Evolutionary conservation across 23 tunicate species (phyloP), one percentile per base, ranked within the genome.

Genomic region (Botrylloides violaceus): DNA sequence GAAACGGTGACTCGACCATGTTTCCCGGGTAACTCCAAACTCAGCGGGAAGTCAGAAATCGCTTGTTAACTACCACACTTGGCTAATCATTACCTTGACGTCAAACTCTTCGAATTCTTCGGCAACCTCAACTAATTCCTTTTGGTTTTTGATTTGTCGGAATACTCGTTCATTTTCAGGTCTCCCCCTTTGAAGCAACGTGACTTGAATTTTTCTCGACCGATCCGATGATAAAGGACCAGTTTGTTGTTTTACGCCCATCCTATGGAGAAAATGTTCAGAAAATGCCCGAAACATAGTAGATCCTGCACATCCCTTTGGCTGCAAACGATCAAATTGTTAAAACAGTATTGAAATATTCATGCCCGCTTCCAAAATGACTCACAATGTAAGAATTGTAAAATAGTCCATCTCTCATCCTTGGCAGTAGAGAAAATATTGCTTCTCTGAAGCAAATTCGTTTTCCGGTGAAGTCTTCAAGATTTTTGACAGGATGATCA

Each of bases 371-470:
- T 26, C 32, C 21, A 0, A 66, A 18, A 20, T 19, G 24, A 59
- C 90, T 59, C 70, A 90, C 97, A 76, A 90, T 83, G 59, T 83
- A 90, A 3, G 90, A 72, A 77, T 90, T 90, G 70, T 90, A 90
- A 48, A 68, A 90, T 2, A 90, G 65, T 12, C 97, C 97, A 23
- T 75, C 32, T 61, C 85, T 66, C 97, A 90, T 90, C 50, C 97
- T 65, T 28, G 97, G 86, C 3, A 90, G 70, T 1, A 90, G 70
- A 2, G 97, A 76, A 64, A 90, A 90, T 77, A 82, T 76, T 19
- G 72, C 97, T 20, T 83, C 90, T 37, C 36, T 70, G 3, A 79
- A 25, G 61, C 97, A 90, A 50, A 90, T 84, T 32, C 77, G 62
- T 62, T 90, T 90, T 4, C 84, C 90, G 0, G 62, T 66, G 75